Evolutionary conservation across 2,888 invertebrate genomes (phyloP), one percentile per base, ranked within the genome.

Genomic region (Lapara coniferarum): DNA sequence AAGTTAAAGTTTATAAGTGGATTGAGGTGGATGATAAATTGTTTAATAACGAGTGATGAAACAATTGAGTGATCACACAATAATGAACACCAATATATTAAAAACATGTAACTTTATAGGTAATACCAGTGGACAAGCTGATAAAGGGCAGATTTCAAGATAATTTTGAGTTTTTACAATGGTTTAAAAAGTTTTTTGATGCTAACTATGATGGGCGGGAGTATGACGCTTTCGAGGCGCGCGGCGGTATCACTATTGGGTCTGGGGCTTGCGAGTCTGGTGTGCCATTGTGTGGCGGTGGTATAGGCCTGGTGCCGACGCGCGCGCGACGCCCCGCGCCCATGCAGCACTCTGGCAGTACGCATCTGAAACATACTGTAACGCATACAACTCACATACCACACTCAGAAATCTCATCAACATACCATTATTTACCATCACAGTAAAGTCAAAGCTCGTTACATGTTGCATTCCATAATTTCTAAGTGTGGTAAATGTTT

Each of bases 181-280:
- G 99, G 99, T 99, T 99, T 95, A 99, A 99, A 96, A 99, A 99
- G 93, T 99, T 99, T 95, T 99, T 99, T 94, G 99, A 99, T 95
- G 99, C 99, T 80, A 99, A 99, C 95, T 99, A 99, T 94, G 98
- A 99, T 91, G 99, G 99, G 78, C 96, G 97, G 84, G 98, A 98
- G 80, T 99, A 99, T 93, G 98, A 99, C 89, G 98, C 98, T 69
- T 94, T 97, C 76, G 97, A 97, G 77, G 97, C 97, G 70, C 96
- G 99, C 72, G 97, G 97, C 77, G 97, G 98, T 78, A 94, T 97
- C 81, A 94, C 95, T 74, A 94, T 98, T 85, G 98, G 98, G 84
- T 95, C 96, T 73, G 96, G 95, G 77, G 95, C 95, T 71, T 89
- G 94, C 85, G 91, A 93, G 75, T 81, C 89, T 69, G 92, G 94